Conservation (phyloP, 2,888 invertebrate genomes). For the Eucriotettix oculatus region DNA sequence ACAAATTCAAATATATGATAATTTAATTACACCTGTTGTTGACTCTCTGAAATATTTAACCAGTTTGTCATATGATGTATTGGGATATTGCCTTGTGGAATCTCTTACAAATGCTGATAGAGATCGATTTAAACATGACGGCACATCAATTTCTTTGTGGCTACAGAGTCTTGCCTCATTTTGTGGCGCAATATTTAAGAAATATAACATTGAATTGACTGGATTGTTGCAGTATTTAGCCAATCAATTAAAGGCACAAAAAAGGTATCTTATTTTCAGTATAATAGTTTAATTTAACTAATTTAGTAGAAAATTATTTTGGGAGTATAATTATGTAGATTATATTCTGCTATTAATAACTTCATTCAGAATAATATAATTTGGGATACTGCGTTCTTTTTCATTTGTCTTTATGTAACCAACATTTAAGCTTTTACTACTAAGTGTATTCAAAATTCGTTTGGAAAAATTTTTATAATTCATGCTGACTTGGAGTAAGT, state of each 20-base stretch:
- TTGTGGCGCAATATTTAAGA: slow-evolving; percentile 91
- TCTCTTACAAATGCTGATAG: slow-evolving; percentile 66
- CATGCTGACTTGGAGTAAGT: no score
- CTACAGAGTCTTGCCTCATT: slow-evolving; percentile 88
- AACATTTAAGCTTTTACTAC: no score
- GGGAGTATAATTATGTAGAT: no score
- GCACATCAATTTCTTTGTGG: slow-evolving; percentile 85
- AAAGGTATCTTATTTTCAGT: slow-evolving; percentile 44
- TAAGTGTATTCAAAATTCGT: no score
- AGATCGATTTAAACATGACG: slow-evolving; percentile 68
- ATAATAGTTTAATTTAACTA: background rate
- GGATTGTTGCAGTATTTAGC: slow-evolving; percentile 93
- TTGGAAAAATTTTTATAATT: no score
- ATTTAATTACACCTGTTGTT: slow-evolving; percentile 88
- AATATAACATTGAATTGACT: slow-evolving; percentile 89
- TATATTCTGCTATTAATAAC: no score
- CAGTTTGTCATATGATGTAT: slow-evolving; percentile 84
- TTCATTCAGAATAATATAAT: no score
- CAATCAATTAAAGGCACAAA: slow-evolving; percentile 89
- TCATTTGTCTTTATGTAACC: no score
- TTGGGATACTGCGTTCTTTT: no score
- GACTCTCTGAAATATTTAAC: slow-evolving; percentile 95
- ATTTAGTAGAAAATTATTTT: no score
- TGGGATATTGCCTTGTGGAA: slow-evolving; percentile 90
- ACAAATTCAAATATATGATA: slow-evolving; percentile 86